These are phyloP conservation scores for Hypotaenidia okinawae DNA, from an alignment of 2,797 vertebrate genomes.

Conservation along the genomic window DNA sequence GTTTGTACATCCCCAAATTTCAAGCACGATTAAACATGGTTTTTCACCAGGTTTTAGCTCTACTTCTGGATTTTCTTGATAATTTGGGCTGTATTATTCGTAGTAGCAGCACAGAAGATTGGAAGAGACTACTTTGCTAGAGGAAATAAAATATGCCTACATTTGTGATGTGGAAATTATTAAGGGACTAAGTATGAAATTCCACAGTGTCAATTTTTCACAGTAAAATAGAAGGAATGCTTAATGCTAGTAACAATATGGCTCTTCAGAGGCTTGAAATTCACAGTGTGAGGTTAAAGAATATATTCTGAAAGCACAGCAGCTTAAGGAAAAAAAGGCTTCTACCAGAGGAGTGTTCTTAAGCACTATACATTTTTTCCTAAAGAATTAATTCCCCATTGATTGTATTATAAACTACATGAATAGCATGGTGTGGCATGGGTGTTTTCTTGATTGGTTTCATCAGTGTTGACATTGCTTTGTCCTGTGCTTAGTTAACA, in stretches of 20 bases:
- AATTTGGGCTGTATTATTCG: neutral
- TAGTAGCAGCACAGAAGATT: neutral
- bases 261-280: slow-evolving; percentile 16
- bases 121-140: neutral
- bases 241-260: neutral
- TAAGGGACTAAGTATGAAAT: neutral
- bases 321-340: neutral
- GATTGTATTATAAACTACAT: neutral
- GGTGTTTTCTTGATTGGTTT: neutral
- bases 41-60: neutral
- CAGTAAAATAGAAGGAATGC: neutral
- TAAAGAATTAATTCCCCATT: neutral
- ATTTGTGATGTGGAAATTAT: neutral
- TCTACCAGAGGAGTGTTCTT: neutral
- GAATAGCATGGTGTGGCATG: rapidly evolving
- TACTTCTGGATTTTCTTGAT: neutral
- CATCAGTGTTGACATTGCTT: neutral
- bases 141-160: neutral
- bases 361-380: neutral
- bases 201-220: slow-evolving; percentile 6
- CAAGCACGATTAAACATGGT: neutral
- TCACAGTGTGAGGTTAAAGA: neutral
- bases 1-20: neutral
- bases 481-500: neutral
- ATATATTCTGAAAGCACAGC: neutral